Base-by-base conservation (phyloP, 2,888 invertebrate genomes). In the Cryptosula pallasiana region DNA sequence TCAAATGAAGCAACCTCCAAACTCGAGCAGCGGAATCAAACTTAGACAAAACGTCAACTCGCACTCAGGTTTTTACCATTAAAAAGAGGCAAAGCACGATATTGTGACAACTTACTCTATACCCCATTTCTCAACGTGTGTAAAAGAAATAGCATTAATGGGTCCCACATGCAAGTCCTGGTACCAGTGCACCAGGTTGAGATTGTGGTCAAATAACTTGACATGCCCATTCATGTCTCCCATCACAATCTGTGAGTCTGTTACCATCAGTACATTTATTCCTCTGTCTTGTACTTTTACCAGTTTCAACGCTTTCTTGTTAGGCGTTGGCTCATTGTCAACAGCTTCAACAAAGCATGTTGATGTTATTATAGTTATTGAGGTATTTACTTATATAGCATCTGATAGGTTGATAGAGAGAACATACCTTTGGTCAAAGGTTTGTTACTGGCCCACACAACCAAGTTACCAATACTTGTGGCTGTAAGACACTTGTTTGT, bases 401-500 rank as follows among this genome's bases (percentile, higher is more conserved):
- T n/a, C n/a, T n/a, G n/a, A n/a, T n/a, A n/a, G n/a, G n/a, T n/a
- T n/a, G n/a, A n/a, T n/a, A n/a, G n/a, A n/a, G n/a, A n/a, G 45
- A 13, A 71, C 71, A 58, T 75, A 82, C 82, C 79, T 77, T 81
- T 82, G 23, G 79, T 79, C 34, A 80, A 73, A 0, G 83, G 81
- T 76, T 80, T 82, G 76, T 82, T 82, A 73, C 80, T 83, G 71
- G 83, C 84, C 85, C 85, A 85, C 25, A 85, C 83, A 13, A 85
- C 84, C 58, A 84, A 76, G 73, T 85, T 84, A 20, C 85, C 85
- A 57, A 83, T 77, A 45, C 82, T 83, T 1, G 85, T 85, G 1
- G 81, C 84, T 0, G 84, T 83, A 23, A 85, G 77, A n/a, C 82
- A 82, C 13, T 81, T 72, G 1, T 81, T 79, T 54, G 79, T 80